Base-by-base conservation (phyloP, 2,888 invertebrate genomes). In the Taphrorychus bicolor region DNA sequence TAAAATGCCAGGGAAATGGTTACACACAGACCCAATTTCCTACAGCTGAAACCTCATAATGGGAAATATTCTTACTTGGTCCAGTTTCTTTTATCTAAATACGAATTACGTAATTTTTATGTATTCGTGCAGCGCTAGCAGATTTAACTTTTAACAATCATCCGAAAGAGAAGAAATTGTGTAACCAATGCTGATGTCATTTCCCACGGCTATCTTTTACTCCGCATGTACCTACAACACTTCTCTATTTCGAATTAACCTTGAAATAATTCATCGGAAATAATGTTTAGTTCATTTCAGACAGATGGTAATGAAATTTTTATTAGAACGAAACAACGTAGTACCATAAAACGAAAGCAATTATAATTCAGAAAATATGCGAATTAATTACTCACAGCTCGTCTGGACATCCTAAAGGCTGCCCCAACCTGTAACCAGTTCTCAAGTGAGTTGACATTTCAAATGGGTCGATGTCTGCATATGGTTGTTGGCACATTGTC, bases 331-430 rank as follows among this genome's bases (percentile, higher is more conserved):
- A 19, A 51, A 17, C n/a, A n/a, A n/a, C 51, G 51, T 24, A 14
- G 14, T 24, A 17, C 16, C 21, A 19, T 51, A 51, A 19, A 53
- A 17, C 53, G 23, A 53, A 24, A 53, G 24, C 51, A n/a, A 32
- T 54, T 54, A 54, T 54, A 11, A 54, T 14, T n/a, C 32, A 54
- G 7, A 42, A 40, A 18, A 40, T 54, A 7, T 19, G n/a, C 18
- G 9, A 57, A n/a, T 23, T 41, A 42, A 14, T 11, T 71, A 90
- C 93, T 91, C 84, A 95, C 91, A 98, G 83, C 85, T 97, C 95
- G 84, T 97, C 97, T 4, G 98, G 97, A 82, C 97, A 98, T 82
- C 94, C 95, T 76, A 92, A 87, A 1, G 98, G 97, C 79, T 97
- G 97, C 0, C 92, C 89, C 69, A 97, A 87, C 76, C 98, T 85